Percentiles rank a stretch among this genome's conserved stretches.
These are phyloP conservation scores for Bibio marci DNA, from an alignment of 2,888 invertebrate species.

Conservation along the genomic window DNA sequence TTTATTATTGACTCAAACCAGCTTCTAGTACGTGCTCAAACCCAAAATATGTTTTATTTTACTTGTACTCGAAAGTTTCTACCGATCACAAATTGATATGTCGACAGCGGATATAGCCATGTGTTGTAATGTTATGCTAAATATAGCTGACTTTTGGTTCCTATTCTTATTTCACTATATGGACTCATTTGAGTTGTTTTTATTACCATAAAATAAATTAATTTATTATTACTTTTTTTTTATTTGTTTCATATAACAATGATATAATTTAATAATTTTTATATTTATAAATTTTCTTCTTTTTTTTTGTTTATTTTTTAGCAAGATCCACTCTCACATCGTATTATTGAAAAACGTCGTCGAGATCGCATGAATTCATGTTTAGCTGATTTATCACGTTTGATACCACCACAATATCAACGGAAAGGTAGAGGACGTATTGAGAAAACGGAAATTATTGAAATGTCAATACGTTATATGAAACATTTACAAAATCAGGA, in stretches of 20 bases:
- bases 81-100: too few species aligned
- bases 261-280: neutral
- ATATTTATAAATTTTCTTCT: neutral
- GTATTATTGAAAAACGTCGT: slow-evolving; percentile 89
- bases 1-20: too few species aligned
- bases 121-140: too few species aligned
- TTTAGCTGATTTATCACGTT: slow-evolving; percentile 77
- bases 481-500: slow-evolving; percentile 65
- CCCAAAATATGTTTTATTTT: too few species aligned
- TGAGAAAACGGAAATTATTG: slow-evolving; percentile 95
- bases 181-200: too few species aligned
- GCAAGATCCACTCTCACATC: slow-evolving; percentile 95
- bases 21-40: too few species aligned
- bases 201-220: too few species aligned
- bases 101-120: too few species aligned
- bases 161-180: too few species aligned
- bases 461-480: slow-evolving; percentile 92
- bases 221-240: too few species aligned
- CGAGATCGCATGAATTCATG: slow-evolving; percentile 97
- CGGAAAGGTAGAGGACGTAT: slow-evolving; percentile 91
- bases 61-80: too few species aligned
- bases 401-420: slow-evolving; percentile 83
- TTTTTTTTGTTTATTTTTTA: slow-evolving; percentile 18
- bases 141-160: too few species aligned
- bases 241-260: neutral